Conservation (phyloP, 2,113 vertebrate genomes). For the Ageneiosus marmoratus region DNA sequence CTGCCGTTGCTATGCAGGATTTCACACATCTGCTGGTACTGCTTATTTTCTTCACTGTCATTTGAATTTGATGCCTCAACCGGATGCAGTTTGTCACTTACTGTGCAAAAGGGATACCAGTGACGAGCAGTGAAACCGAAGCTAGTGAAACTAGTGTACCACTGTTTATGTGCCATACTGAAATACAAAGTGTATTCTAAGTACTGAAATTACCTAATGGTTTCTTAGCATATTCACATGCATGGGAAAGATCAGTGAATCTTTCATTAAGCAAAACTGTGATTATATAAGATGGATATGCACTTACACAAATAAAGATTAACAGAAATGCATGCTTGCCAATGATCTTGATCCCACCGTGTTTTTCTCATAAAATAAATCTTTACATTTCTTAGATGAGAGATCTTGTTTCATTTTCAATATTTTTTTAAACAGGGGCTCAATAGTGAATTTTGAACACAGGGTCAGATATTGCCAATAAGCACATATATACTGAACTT, state of each 20-base stretch:
- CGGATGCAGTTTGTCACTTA: not conserved
- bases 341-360: not conserved
- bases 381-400: not conserved
- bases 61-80: not conserved
- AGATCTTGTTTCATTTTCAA: not conserved
- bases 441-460: not conserved
- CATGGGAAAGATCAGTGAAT: not conserved
- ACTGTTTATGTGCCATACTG: not conserved
- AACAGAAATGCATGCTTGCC: not conserved
- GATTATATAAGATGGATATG: not conserved
- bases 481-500: not conserved
- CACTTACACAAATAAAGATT: not conserved
- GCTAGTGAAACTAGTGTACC: not conserved
- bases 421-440: too few relatives aligned
- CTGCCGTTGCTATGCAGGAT: not conserved
- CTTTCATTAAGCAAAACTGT: too few relatives aligned
- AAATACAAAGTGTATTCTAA: not conserved
- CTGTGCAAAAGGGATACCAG: not conserved
- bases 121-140: not conserved
- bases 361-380: not conserved
- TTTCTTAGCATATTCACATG: not conserved
- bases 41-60: constrained; percentile 7
- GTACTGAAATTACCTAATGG: not conserved
- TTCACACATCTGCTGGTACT: constrained; percentile 34
- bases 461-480: not conserved